Percentiles rank a stretch among this genome's conserved stretches.
These are phyloP conservation scores for Tangara arthus DNA, from an alignment of 2,797 vertebrate species.

Conservation along the genomic window DNA sequence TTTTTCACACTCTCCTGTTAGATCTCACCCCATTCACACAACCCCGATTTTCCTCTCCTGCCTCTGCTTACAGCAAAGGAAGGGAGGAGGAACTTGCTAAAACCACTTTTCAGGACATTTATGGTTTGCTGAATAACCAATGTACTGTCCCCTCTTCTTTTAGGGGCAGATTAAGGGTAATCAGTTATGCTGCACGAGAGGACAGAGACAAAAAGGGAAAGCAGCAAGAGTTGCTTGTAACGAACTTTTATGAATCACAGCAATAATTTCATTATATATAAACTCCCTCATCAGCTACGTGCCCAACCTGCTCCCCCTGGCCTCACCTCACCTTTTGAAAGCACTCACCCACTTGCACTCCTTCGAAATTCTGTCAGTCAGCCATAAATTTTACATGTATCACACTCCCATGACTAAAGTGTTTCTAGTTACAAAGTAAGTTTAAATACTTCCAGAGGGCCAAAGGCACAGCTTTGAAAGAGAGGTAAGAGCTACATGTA, in stretches of 20 bases:
- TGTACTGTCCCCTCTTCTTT: fast-evolving
- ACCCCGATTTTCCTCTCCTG: too few species aligned
- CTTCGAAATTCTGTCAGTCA: background rate
- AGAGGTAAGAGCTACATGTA: fast-evolving
- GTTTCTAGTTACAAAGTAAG: background rate
- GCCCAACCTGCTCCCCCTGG: background rate
- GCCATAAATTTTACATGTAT: background rate
- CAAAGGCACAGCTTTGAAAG: background rate
- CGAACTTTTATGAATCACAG: background rate
- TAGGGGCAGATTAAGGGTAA: background rate
- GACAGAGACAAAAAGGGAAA: background rate
- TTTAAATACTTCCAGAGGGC: background rate
- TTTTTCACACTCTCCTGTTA: fast-evolving
- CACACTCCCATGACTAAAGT: background rate
- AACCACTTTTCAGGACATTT: background rate
- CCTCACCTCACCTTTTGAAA: background rate
- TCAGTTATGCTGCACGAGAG: fast-evolving
- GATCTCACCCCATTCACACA: background rate
- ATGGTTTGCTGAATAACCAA: background rate
- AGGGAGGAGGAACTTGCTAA: background rate
- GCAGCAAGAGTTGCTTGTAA: background rate
- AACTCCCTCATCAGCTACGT: fast-evolving
- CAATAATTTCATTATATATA: background rate
- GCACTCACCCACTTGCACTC: background rate
- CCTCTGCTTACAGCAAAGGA: background rate